Percentiles rank a stretch among this genome's conserved stretches.
Conservation (phyloP, 2,797 vertebrate genomes). For the Rhadinocentrus ornatus region DNA sequence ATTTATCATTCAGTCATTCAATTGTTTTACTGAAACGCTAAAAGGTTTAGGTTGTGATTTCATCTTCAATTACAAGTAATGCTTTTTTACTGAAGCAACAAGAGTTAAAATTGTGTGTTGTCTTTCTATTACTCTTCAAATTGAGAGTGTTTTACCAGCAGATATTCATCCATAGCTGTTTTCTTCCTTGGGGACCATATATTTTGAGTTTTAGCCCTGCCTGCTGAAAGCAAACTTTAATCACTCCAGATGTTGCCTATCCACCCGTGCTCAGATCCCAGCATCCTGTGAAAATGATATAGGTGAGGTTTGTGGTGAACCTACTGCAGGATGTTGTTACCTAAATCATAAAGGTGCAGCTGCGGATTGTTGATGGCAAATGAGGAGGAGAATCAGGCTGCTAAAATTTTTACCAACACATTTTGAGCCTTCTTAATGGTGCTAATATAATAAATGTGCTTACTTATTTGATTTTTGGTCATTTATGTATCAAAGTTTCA, state of each 20-base stretch:
- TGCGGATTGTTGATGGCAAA: not conserved
- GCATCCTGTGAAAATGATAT: constrained; percentile 3
- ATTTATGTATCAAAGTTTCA: too few relatives aligned
- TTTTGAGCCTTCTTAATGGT: too few relatives aligned
- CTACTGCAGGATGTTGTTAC: not conserved
- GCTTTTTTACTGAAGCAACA: too few relatives aligned
- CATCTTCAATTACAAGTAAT: too few relatives aligned
- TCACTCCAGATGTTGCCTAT: constrained; percentile 20
- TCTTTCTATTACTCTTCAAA: not conserved
- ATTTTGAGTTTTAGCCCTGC: constrained; percentile 28
- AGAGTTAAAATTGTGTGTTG: not conserved
- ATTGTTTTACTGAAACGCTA: too few relatives aligned
- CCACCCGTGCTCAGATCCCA: constrained; percentile 10
- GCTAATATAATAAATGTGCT: too few relatives aligned
- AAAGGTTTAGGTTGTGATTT: too few relatives aligned
- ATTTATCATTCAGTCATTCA: not conserved
- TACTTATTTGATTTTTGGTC: too few relatives aligned
- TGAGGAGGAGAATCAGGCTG: not conserved
- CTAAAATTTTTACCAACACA: not conserved
- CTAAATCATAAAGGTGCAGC: not conserved
- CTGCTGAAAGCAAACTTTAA: constrained; percentile 15
- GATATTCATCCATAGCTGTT: not conserved
- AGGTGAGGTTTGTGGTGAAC: not conserved
- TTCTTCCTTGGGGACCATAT: not conserved
- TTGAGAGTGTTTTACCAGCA: not conserved